These are phyloP conservation scores for Congeria kusceri DNA, from an alignment of 2,888 invertebrate species.

Conservation along the genomic window DNA sequence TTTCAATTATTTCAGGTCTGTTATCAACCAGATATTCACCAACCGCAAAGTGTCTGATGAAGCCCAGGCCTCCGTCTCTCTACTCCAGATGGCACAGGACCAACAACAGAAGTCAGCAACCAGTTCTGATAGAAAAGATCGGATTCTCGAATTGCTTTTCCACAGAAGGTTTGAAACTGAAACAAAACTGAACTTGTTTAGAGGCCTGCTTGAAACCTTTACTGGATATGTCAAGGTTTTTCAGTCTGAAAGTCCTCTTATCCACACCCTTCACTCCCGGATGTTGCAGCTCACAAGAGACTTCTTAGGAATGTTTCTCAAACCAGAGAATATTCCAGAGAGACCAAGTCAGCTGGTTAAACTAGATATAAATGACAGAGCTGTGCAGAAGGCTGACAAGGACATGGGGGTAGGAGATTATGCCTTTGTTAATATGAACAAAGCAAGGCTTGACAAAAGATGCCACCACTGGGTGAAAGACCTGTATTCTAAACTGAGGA, in stretches of 20 bases:
- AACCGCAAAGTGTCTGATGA: neutral
- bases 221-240: constrained; percentile 20
- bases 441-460: constrained; percentile 26
- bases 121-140: constrained; percentile 1
- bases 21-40: neutral
- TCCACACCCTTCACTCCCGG: constrained; percentile 30
- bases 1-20: constrained; percentile 1
- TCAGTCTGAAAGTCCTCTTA: constrained; percentile 29
- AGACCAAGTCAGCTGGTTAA: neutral
- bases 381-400: constrained; percentile 16
- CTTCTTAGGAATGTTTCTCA: constrained; percentile 9
- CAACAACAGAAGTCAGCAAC: constrained; percentile 8
- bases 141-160: constrained; percentile 1
- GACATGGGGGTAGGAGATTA: constrained; percentile 21
- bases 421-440: constrained; percentile 34
- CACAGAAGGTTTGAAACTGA: neutral
- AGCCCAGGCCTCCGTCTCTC: neutral
- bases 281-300: constrained; percentile 29
- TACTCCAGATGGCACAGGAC: constrained; percentile 4
- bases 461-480: constrained; percentile 26
- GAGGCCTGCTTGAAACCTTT: constrained; percentile 5
- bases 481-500: constrained; percentile 24
- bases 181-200: constrained; percentile 11
- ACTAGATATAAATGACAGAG: constrained; percentile 23
- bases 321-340: neutral